Conservation (phyloP, 2,113 vertebrate species). For the Malurus elegans region DNA sequence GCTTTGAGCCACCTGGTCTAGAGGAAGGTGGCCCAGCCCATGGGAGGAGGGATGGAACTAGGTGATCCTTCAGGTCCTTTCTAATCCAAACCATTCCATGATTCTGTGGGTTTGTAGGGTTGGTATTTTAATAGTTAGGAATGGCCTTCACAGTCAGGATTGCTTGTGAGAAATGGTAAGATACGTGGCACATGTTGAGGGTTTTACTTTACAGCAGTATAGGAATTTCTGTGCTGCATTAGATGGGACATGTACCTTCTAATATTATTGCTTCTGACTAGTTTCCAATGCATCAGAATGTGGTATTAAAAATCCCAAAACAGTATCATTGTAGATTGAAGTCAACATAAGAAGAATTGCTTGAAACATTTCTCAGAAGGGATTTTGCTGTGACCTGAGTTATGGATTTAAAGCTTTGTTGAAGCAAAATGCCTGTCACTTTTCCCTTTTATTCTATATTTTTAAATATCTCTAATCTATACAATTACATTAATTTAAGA, state of each 20-base stretch:
- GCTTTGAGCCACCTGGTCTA: background rate
- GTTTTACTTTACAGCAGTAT: background rate
- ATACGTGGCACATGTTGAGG: accelerated
- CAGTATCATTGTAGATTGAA: background rate
- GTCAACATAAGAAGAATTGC: background rate
- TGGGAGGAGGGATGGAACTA: background rate
- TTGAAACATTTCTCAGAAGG: background rate
- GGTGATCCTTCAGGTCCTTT: background rate
- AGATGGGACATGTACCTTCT: background rate
- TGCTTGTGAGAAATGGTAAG: background rate
- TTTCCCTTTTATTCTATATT: background rate
- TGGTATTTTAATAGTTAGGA: background rate
- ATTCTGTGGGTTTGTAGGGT: background rate
- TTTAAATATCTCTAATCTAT: background rate
- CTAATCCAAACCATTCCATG: background rate
- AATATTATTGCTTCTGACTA: background rate
- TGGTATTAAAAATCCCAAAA: background rate
- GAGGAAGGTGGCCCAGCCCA: background rate
- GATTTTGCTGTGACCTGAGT: background rate
- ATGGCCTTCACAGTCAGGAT: background rate
- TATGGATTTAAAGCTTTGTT: background rate
- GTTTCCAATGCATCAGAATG: background rate
- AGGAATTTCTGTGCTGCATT: background rate
- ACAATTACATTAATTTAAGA: background rate
- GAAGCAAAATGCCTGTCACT: background rate